Evolutionary conservation across 2,797 vertebrate species (phyloP).

Genomic region (Anabas testudineus): DNA sequence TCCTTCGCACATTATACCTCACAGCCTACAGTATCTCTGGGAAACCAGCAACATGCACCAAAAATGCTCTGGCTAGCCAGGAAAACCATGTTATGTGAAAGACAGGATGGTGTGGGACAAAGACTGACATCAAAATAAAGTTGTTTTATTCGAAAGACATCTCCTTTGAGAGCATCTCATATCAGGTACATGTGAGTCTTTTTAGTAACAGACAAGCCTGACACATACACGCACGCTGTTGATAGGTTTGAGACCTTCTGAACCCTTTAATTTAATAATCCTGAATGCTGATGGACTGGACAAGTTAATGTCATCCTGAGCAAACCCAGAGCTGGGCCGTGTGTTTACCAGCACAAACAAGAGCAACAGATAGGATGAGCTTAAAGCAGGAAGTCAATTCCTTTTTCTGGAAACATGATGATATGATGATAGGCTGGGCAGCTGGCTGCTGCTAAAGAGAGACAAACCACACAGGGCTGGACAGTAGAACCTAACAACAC

Average conservation of each 20-base stretch:
- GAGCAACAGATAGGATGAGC: background rate
- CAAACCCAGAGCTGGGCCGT: slow-evolving; percentile 21
- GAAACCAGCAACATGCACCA: slow-evolving; percentile 3
- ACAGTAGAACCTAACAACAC: slow-evolving; percentile 26
- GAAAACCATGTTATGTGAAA: slow-evolving; percentile 26
- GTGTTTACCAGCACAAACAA: slow-evolving; percentile 22
- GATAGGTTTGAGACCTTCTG: slow-evolving; percentile 3
- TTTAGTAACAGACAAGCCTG: background rate
- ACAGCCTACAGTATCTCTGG: slow-evolving; percentile 27
- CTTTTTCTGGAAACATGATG: slow-evolving; percentile 40
- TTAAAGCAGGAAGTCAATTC: slow-evolving; percentile 18
- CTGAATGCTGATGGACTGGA: slow-evolving; percentile 16
- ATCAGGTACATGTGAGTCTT: background rate
- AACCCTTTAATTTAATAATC: slow-evolving; percentile 11
- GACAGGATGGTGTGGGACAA: slow-evolving; percentile 13
- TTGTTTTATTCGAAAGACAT: slow-evolving; percentile 13
- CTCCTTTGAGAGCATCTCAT: slow-evolving; percentile 3
- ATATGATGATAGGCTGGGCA: slow-evolving; percentile 54
- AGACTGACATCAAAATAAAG: slow-evolving; percentile 30
- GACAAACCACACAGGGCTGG: slow-evolving; percentile 16
- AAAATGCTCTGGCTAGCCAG: slow-evolving; percentile 42
- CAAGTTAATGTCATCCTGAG: slow-evolving; percentile 31
- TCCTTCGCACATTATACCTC: slow-evolving; percentile 54
- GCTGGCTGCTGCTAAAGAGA: slow-evolving; percentile 19
- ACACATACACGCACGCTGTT: background rate